Base-by-base conservation (phyloP, 2,113 vertebrate species). In the Epinephelus fuscoguttatus region DNA sequence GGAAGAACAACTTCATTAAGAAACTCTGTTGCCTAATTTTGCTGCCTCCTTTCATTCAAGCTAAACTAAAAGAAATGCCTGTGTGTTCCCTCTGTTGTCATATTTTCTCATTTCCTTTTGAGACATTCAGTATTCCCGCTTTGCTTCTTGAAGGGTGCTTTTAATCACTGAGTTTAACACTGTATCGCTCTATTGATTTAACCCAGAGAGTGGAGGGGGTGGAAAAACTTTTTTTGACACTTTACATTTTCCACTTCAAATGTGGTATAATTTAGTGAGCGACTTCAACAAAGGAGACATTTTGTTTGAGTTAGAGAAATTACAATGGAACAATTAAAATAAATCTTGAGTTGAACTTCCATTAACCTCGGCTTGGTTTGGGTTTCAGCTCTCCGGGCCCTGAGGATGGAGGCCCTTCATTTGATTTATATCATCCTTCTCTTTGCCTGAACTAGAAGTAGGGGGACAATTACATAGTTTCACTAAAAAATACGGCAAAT, bases 311-410 rank as follows among this genome's bases (percentile, higher is more conserved):
- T 89, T 88, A 47, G 70, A 89, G 70, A 94, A 94, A 90, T 93
- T 92, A 92, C 90, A 94, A 88, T 88, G 85, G 78, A 92, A 88
- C 81, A 95, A 95, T 94, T 95, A 91, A 95, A 95, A 95, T 94
- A 94, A 95, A 95, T 95, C 94, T 94, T 75, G 84, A 77, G 82
- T 21, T 94, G 95, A 93, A 95, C 93, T 95, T 91, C 84, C 90
- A 91, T 92, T 94, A 93, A 95, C 94, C 94, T 86, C 75, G 15
- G 40, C 84, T 84, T 79, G 87, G 92, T 94, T 94, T 92, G 80
- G 77, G 82, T 95, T 95, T 90, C 89, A 69, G 68, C 69, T 80
- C 88, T 78, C 55, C 23, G 45, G 88, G 86, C 88, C 80, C 86
- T 4, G 76, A 85, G 90, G 87, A 93, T 3, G 67, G 79, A 82